Evolutionary conservation across 2,797 vertebrate genomes (phyloP), one percentile per base, ranked within the genome.

Genomic region (Dicrostonyx torquatus): DNA sequence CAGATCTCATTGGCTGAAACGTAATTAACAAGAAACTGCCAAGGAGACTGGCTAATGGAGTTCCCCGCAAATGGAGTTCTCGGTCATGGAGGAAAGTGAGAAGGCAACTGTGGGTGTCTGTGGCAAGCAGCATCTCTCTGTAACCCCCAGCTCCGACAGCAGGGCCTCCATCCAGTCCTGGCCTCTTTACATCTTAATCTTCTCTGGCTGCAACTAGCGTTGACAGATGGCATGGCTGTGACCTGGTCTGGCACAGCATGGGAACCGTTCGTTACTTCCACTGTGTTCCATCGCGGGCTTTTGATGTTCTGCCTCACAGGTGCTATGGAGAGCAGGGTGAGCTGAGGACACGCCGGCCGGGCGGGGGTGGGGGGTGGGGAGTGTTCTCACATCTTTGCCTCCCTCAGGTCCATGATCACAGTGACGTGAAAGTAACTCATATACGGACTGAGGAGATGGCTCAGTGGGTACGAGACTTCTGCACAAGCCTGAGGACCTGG

Each of bases 131-230:
- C 3, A 53, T 87, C 43, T 84, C n/a, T 5, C n/a, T 26, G 0
- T 11, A 26, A 2, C 7, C 53, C 43, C 24, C 45, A 6, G 22
- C 66, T 29, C 88, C 34, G 2, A 53, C 53, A 12, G 50, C 68
- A 45, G 50, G 77, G 37, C 40, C n/a, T 76, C 34, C 31, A 26
- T 62, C 18, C 0, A 4, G 34, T 31, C 73, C 50, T 87, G 43
- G 40, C 8, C 37, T 58, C 60, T n/a, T 43, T 73, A 12, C 12
- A 60, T 22, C 90, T 89, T 50, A n/a, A 45, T 95, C 90, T 94
- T 62, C 9, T 87, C 82, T 89, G 43, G 60, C 45, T 20, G 43
- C 31, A 48, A 68, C 13, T 22, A 68, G 86, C 37, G 50, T 40
- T 85, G 18, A 72, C 58, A 84, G 34, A 40, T 20, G 6, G 5